Base-by-base conservation (phyloP, 1,140 invertebrate species). In the Diorhabda elongata region DNA sequence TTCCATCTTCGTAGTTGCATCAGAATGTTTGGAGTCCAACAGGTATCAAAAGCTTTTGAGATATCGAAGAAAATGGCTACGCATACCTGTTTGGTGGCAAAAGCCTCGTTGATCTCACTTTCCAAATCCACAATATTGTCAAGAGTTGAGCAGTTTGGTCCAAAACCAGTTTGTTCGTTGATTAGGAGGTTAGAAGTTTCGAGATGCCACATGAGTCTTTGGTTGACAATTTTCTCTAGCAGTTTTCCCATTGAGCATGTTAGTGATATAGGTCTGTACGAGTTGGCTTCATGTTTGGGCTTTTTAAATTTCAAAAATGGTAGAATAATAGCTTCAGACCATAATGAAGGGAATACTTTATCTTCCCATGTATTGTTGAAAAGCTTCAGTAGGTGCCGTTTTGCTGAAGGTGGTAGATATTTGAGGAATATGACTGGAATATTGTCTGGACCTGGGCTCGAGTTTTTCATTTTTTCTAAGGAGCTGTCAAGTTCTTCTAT, bases 211-310 rank as follows among this genome's bases (percentile, higher is more conserved):
- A 43, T 42, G 6, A 70, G 60, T 44, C 69, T 61, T 58, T 58
- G 43, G 52, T 70, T 67, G 4, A 70, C 43, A 26, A 70, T 70
- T 58, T 57, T 62, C 59, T 70, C 69, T 57, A 70, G n/a, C 4
- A 70, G 26, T 67, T 64, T 70, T 41, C 69, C 43, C 65, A 67
- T 63, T 42, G 52, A 42, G 26, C 65, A 67, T 8, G 69, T 67
- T 3, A 70, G 66, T 42, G 60, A 60, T n/a, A 70, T 66, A 8
- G 64, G 65, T 26, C 69, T 61, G 44, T 66, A 70, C 6, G 64
- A 66, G 9, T 62, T 44, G 41, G 60, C 44, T 63, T 62, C 56
- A 4, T 42, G n/a, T 43, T 60, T 42, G 5, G 64, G 26, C 52
- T 67, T 70, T 7, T 63, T 47, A 44, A 41, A 11, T 67, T 70